phyloP scores from a whole-genome alignment of 2,797 vertebrate genomes.

The Ceyx erithaca region DNA sequence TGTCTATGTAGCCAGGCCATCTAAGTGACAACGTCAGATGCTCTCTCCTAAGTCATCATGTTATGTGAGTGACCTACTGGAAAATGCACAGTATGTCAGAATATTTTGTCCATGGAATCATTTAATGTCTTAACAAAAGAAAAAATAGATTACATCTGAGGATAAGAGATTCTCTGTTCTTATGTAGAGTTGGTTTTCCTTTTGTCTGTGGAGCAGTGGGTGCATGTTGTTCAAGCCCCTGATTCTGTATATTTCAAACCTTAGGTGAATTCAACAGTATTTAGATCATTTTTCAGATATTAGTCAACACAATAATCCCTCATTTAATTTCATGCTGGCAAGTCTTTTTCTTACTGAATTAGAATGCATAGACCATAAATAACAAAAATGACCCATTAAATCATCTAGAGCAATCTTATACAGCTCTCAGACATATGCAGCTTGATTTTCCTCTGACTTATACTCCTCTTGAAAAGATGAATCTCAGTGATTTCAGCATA shows the following conservation, averaged over 20 bases:
- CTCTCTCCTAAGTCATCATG: not conserved
- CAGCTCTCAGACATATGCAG: constrained; percentile 18
- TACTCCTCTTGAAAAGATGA: constrained; percentile 19
- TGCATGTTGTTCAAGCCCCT: not conserved
- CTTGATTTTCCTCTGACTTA: constrained; percentile 49
- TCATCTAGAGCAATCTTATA: not conserved
- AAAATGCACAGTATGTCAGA: not conserved
- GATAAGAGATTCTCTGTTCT: not conserved
- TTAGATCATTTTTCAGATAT: constrained; percentile 13
- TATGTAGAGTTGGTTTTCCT: not conserved
- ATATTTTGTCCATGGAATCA: not conserved
- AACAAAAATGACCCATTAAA: constrained; percentile 37
- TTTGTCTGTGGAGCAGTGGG: not conserved
- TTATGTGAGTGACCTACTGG: fast-evolving
- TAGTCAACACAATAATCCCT: not conserved
- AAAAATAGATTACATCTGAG: not conserved
- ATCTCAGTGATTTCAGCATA: not conserved
- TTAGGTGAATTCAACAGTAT: not conserved
- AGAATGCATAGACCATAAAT: constrained; percentile 2
- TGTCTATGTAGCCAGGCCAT: not conserved
- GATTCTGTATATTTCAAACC: not conserved
- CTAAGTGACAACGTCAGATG: not conserved
- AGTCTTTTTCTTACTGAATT: not conserved
- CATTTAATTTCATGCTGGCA: not conserved
- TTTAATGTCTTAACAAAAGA: not conserved